A percentile compares a stretch with the other conserved stretches of the same genome.
Conservation (phyloP, 2,113 vertebrate species). For the Arothron firmamentum region DNA sequence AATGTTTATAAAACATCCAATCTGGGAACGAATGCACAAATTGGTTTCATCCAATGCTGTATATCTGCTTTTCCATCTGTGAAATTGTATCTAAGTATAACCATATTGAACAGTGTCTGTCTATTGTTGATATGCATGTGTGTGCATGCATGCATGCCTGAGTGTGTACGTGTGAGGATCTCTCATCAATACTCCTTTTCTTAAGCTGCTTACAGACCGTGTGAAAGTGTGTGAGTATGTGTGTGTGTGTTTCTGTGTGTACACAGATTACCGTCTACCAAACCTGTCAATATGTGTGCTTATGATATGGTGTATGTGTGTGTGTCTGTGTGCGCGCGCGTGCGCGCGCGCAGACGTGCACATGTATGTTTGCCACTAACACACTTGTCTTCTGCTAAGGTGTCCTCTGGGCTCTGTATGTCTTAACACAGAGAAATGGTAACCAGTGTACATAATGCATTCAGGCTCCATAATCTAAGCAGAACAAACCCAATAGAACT, state of each 20-base stretch:
- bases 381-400: conserved; percentile 44
- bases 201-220: conserved; percentile 40
- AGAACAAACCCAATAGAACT: conserved; percentile 55
- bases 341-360: too few relatives aligned
- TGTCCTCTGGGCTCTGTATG: conserved; percentile 50
- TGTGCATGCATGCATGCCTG: not conserved
- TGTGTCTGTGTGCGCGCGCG: conserved; percentile 1
- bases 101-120: not conserved
- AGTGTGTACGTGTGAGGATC: conserved; percentile 10
- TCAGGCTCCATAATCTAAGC: conserved; percentile 62
- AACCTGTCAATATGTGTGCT: conserved; percentile 5
- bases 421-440: conserved; percentile 36
- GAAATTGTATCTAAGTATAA: not conserved
- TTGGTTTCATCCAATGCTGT: not conserved
- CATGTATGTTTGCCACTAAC: conserved; percentile 14
- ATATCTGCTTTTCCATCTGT: not conserved
- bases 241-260: not conserved
- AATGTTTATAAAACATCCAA: not conserved
- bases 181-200: conserved; percentile 30
- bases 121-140: not conserved
- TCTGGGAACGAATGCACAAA: not conserved
- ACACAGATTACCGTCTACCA: not conserved
- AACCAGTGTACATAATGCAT: conserved; percentile 47
- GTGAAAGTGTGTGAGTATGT: conserved; percentile 2
- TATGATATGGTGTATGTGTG: conserved; percentile 1